Evolutionary conservation across 2,113 vertebrate genomes (phyloP).

Genomic region (Coptodon bakossiorum): DNA sequence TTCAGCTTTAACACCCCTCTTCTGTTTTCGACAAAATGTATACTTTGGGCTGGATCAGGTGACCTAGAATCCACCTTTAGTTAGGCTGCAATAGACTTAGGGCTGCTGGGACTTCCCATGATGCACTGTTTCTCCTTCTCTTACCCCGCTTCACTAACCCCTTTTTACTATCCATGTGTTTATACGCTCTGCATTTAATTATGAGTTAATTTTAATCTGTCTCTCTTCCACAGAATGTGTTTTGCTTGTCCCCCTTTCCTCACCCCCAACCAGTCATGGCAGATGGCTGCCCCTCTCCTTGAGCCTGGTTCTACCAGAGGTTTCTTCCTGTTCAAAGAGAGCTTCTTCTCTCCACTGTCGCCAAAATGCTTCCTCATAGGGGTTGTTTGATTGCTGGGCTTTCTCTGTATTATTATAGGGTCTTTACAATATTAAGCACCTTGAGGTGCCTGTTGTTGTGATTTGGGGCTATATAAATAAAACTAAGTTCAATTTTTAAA

Average conservation of each 20-base stretch:
- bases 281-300: rapidly evolving
- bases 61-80: neutral
- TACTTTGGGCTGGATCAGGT: neutral
- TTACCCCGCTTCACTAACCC: neutral
- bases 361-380: neutral
- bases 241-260: neutral
- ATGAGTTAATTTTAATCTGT: neutral
- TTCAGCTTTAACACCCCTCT: neutral
- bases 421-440: neutral
- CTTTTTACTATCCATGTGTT: neutral
- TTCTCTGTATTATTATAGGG: neutral
- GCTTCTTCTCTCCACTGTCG: neutral
- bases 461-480: neutral
- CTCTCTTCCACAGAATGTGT: neutral
- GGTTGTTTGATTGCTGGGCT: neutral
- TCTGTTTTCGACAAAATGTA: rapidly evolving
- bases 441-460: neutral
- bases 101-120: neutral
- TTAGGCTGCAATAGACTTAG: neutral
- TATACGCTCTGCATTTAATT: neutral
- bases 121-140: neutral
- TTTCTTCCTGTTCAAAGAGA: neutral
- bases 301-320: rapidly evolving
- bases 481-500: no score
- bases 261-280: neutral